Conservation (phyloP, 1,140 invertebrate genomes). For the Dendrolimus punctatus region DNA sequence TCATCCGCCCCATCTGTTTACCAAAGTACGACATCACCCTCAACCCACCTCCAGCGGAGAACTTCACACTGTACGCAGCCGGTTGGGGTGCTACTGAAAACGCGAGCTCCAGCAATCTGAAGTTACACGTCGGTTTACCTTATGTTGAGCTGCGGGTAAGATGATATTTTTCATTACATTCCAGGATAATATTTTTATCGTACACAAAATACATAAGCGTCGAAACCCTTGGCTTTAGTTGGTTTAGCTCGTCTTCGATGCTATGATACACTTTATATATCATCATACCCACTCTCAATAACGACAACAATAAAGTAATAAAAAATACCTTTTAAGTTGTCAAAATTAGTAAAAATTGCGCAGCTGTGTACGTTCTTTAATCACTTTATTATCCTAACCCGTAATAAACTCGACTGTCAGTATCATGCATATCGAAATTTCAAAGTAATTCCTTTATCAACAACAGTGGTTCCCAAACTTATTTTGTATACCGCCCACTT, state of each 20-base stretch:
- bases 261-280: constrained; percentile 9
- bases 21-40: neutral
- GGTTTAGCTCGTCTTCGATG: constrained; percentile 16
- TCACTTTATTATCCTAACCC: too few relatives aligned
- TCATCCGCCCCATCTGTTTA: constrained; percentile 5
- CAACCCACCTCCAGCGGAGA: neutral
- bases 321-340: too few relatives aligned
- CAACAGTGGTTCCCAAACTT: too few relatives aligned
- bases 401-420: too few relatives aligned
- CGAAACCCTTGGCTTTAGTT: constrained; percentile 7
- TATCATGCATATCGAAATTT: too few relatives aligned
- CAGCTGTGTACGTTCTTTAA: too few relatives aligned
- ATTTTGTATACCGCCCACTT: too few relatives aligned
- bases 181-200: too few relatives aligned
- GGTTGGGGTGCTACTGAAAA: constrained; percentile 78
- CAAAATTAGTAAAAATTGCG: too few relatives aligned
- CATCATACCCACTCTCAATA: constrained; percentile 7
- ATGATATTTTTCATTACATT: constrained; percentile 15
- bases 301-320: constrained; percentile 1
- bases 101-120: constrained; percentile 39
- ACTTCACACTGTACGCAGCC: constrained; percentile 69
- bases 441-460: too few relatives aligned
- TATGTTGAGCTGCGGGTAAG: constrained; percentile 8
- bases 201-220: neutral
- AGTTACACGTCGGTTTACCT: constrained; percentile 35